A percentile compares a stretch with the other conserved stretches of the same genome.
Evolutionary conservation across 2,113 vertebrate genomes (phyloP).

Genomic region (Takifugu bimaculatus): DNA sequence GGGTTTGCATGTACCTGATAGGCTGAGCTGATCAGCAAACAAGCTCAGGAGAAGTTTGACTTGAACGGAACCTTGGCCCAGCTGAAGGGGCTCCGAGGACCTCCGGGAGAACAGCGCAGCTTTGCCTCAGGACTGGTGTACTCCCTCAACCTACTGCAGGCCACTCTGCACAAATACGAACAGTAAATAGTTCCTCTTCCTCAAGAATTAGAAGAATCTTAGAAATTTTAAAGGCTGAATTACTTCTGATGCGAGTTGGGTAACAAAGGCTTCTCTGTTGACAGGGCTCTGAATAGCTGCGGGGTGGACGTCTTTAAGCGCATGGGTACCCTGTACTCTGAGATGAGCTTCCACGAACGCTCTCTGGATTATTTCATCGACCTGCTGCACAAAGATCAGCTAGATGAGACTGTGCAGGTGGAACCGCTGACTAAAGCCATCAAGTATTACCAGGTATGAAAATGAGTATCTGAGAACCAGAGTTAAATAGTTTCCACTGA

Average conservation of each 20-base stretch:
- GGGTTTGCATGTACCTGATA: slow-evolving; percentile 35
- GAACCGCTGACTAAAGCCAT: slow-evolving; percentile 96
- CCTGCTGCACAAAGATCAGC: slow-evolving; percentile 92
- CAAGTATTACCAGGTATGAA: slow-evolving; percentile 96
- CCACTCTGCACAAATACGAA: slow-evolving; percentile 93
- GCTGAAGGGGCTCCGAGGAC: slow-evolving; percentile 78
- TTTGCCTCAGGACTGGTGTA: slow-evolving; percentile 93
- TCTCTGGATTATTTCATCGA: slow-evolving; percentile 94
- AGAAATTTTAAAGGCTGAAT: no score
- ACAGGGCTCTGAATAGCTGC: slow-evolving; percentile 86
- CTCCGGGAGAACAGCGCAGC: slow-evolving; percentile 88
- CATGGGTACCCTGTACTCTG: slow-evolving; percentile 89
- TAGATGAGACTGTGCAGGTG: slow-evolving; percentile 95
- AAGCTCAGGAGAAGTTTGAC: slow-evolving; percentile 96
- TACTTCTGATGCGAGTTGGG: no score
- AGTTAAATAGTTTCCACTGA: background rate
- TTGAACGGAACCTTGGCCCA: slow-evolving; percentile 78
- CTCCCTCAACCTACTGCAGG: slow-evolving; percentile 89
- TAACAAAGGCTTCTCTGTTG: background rate
- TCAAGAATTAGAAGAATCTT: background rate
- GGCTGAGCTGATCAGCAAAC: slow-evolving; percentile 96
- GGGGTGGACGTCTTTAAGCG: slow-evolving; percentile 91
- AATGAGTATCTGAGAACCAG: background rate
- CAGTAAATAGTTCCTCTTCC: slow-evolving; percentile 49
- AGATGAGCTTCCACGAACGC: slow-evolving; percentile 95